Evolutionary conservation across 2,113 vertebrate species (phyloP).

Genomic region (Anguilla japonica): DNA sequence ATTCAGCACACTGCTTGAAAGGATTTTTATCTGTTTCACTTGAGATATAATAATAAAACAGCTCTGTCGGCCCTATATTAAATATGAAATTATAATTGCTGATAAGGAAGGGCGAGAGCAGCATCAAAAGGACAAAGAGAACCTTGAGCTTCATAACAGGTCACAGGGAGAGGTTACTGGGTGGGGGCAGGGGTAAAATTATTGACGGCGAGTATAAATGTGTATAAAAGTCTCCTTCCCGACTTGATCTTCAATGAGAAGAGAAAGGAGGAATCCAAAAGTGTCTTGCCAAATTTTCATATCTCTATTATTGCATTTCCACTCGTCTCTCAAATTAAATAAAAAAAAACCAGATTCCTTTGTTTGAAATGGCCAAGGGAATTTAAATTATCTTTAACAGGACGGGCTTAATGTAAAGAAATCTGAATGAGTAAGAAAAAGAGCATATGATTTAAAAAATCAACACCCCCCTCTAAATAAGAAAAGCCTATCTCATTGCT

Average conservation of each 20-base stretch:
- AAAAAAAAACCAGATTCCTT: background rate
- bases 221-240: background rate
- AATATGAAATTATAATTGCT: conserved; percentile 21
- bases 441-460: background rate
- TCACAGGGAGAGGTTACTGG: background rate
- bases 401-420: background rate
- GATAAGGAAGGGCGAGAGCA: background rate
- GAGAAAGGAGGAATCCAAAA: background rate
- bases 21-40: conserved; percentile 8
- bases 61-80: conserved; percentile 7
- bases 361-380: background rate
- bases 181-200: background rate
- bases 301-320: background rate
- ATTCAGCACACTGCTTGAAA: conserved; percentile 14
- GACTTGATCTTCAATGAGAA: background rate
- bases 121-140: conserved; percentile 2
- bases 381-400: background rate
- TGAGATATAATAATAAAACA: background rate
- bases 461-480: background rate
- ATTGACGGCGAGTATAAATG: background rate
- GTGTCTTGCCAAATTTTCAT: background rate
- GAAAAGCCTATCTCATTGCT: no score
- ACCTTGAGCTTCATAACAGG: conserved; percentile 9
- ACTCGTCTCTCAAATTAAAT: background rate
- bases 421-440: background rate